Evolutionary conservation across 2,888 invertebrate species (phyloP), one percentile per base, ranked within the genome.

Genomic region (Herminia tarsipennalis): DNA sequence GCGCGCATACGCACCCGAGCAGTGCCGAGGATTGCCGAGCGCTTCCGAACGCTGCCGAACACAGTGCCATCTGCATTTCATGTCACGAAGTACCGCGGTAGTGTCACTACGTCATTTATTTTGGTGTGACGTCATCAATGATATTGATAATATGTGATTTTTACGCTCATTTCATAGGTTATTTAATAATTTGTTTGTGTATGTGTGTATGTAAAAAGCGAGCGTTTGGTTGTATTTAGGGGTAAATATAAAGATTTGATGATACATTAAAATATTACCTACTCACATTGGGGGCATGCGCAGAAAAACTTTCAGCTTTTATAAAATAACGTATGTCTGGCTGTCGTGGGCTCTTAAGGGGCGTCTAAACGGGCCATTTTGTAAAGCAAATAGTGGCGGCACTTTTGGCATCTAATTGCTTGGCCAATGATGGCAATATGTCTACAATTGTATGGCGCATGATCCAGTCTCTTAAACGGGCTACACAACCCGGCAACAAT

Each of bases 131-230:
- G 36, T 50, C 38, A 43, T 37, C 38, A 27, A 51, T 62, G 57
- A 69, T 71, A 64, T 62, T 63, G 46, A 39, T 54, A 44, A 50
- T 47, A 53, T 61, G 52, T 56, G 65, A 70, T 61, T 53, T 45
- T 56, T 55, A 44, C 55, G 73, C 73, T 73, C 73, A 73, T 57
- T 55, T 66, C 57, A 58, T 58, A 61, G 44, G 47, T 63, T 63
- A 56, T 41, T 45, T 42, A 35, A 36, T 12, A 5, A 13, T 30
- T n/a, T n/a, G 14, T 28, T 27, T 27, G 24, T 44, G 9, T 43
- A 10, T 5, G 4, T 32, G 30, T 30, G 25, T 42, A 18, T 24
- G 8, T 32, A 17, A 44, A 17, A n/a, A n/a, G 29, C 8, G 30
- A 34, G 48, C 17, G 34, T 39, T 36, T 39, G 56, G 36, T 40